Conservation (phyloP, 2,113 vertebrate genomes). For the Hiodon alosoides region DNA sequence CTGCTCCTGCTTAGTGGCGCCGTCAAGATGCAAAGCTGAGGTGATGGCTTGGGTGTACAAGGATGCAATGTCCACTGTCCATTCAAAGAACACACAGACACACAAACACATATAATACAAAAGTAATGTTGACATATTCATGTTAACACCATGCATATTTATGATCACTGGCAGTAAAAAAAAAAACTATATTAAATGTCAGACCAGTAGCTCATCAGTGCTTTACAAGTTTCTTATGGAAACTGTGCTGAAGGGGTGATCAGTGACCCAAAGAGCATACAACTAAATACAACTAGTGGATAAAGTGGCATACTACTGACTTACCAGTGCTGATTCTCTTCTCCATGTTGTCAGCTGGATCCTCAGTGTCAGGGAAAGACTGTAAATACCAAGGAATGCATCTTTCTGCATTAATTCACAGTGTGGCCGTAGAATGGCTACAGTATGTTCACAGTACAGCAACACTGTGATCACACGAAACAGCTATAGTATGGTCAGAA, state of each 20-base stretch:
- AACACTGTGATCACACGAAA: background rate
- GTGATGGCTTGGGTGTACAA: constrained; percentile 28
- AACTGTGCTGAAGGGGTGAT: background rate
- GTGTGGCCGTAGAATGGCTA: background rate
- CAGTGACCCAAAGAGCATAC: too few relatives aligned
- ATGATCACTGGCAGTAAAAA: too few relatives aligned
- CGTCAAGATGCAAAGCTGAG: background rate
- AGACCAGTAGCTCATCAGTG: too few relatives aligned
- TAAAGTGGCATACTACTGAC: background rate
- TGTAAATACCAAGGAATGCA: constrained; percentile 42
- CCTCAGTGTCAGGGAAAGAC: constrained; percentile 62
- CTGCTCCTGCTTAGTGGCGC: background rate
- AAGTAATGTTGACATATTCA: background rate
- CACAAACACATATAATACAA: background rate
- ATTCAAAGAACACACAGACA: background rate
- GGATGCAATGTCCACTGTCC: constrained; percentile 34
- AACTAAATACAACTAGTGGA: too few relatives aligned
- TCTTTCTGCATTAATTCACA: constrained; percentile 6
- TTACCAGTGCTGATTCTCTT: constrained; percentile 24
- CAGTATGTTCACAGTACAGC: background rate
- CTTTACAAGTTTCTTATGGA: too few relatives aligned
- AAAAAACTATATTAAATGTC: too few relatives aligned
- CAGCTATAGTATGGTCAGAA: background rate
- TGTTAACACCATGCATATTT: background rate
- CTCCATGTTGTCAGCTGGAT: constrained; percentile 34